A percentile compares a stretch with the other conserved stretches of the same genome.
These are phyloP conservation scores for Ernsta delagoae DNA, from an alignment of 2,888 invertebrate genomes.

Conservation along the genomic window DNA sequence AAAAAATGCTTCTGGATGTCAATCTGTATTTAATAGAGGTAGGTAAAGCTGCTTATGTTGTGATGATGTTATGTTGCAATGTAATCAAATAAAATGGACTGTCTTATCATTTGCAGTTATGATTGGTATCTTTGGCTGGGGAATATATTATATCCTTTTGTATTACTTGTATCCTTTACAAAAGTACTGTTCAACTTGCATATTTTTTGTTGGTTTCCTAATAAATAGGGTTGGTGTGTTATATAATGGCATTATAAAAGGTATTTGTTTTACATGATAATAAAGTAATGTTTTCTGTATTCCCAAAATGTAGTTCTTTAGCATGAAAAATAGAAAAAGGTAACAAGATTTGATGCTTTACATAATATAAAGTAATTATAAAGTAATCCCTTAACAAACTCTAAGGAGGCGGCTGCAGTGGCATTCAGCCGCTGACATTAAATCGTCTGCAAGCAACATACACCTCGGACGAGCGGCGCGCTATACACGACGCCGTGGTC, in stretches of 20 bases:
- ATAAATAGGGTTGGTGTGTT: no score
- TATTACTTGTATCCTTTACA: constrained; percentile 49
- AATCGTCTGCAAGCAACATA: constrained; percentile 69
- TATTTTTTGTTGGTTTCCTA: no score
- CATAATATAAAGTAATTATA: neutral
- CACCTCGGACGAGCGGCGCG: constrained; percentile 83
- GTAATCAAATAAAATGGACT: neutral
- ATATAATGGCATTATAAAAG: no score
- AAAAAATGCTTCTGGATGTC: constrained; percentile 53
- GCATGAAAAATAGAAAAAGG: neutral
- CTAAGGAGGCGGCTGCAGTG: constrained; percentile 57
- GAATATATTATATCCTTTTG: constrained; percentile 56
- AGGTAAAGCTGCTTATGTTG: constrained; percentile 36
- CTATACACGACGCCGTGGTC: constrained; percentile 82
- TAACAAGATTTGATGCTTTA: neutral
- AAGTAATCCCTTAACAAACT: constrained; percentile 55
- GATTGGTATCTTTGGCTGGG: constrained; percentile 31
- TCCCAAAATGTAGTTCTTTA: no score
- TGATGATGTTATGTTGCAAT: neutral
- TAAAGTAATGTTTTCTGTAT: no score
- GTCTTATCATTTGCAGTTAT: constrained; percentile 39
- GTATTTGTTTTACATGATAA: no score
- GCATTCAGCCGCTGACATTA: constrained; percentile 58
- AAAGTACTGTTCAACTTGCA: neutral
- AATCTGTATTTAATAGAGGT: constrained; percentile 68